These are phyloP conservation scores for Mythimna impura DNA, from an alignment of 2,888 invertebrate genomes.

Conservation along the genomic window DNA sequence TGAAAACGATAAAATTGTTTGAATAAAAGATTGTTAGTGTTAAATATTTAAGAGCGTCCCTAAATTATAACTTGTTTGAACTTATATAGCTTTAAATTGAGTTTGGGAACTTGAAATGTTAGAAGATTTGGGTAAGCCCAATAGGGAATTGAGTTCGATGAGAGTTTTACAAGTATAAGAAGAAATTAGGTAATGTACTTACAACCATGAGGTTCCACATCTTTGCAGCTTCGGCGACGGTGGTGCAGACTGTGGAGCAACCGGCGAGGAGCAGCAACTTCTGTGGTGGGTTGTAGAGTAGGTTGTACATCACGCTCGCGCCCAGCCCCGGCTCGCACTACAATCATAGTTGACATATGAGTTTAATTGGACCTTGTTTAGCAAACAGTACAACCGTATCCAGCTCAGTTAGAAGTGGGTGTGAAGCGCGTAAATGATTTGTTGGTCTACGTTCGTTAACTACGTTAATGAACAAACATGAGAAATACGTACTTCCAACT, in stretches of 20 bases:
- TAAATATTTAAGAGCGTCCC: slow-evolving; percentile 47
- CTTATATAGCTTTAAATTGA: slow-evolving; percentile 51
- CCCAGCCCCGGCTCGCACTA: slow-evolving; percentile 99
- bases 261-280: slow-evolving; percentile 98
- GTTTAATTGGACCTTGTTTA: slow-evolving; percentile 47
- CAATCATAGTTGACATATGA: slow-evolving; percentile 67
- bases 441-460: slow-evolving; percentile 45
- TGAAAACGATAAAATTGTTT: slow-evolving; percentile 45
- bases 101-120: slow-evolving; percentile 43
- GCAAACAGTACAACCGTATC: slow-evolving; percentile 39
- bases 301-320: slow-evolving; percentile 99
- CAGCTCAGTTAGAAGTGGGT: slow-evolving; percentile 42
- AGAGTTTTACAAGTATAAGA: slow-evolving; percentile 19
- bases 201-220: slow-evolving; percentile 99
- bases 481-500: slow-evolving; percentile 29
- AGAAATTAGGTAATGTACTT: slow-evolving; percentile 83
- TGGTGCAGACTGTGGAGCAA: slow-evolving; percentile 99
- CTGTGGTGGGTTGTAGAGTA: slow-evolving; percentile 98
- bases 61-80: slow-evolving; percentile 50
- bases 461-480: slow-evolving; percentile 47
- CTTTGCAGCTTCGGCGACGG: slow-evolving; percentile 99
- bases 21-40: slow-evolving; percentile 55
- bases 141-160: slow-evolving; percentile 29
- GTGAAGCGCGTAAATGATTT: slow-evolving; percentile 50
- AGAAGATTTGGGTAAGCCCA: slow-evolving; percentile 27